Evolutionary conservation across 2,113 vertebrate species (phyloP), one percentile per base, ranked within the genome.

Genomic region (Dissostichus mawsoni): DNA sequence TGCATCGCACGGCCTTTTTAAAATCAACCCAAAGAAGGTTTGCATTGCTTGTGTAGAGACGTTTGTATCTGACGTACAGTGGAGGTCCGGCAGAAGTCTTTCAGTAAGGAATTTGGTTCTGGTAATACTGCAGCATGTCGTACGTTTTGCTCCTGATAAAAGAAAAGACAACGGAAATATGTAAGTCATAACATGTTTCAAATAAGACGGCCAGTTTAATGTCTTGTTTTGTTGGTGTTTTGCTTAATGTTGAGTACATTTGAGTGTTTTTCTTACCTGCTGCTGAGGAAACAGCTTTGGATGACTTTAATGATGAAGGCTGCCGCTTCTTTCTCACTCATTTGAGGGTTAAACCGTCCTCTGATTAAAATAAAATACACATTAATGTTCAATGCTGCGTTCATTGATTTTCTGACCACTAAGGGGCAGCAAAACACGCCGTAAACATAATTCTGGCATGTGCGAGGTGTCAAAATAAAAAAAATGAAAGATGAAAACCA

Each of bases 41-140:
- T 82, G 78, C 74, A 75, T 82, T 75, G 81, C 73, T 83, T 11
- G 47, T 13, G 73, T 52, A 2, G 72, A 47, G 72, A 23, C 6
- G 41, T 44, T 75, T 29, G 58, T 20, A 5, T 33, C 51, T 20
- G 67, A 67, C 47, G 57, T n/a, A 56, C 78, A 73, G 72, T 3
- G 25, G 16, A 36, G 25, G 36, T 65, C 62, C 8, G 23, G 59
- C n/a, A 8, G 69, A 10, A 7, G 18, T 1, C n/a, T 73, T 67
- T 97, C 92, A 99, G 94, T 99, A 99, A 0, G 98, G 98, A 69
- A 99, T 99, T 89, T 99, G 98, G 63, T 99, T 99, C 93, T 99
- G 98, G 94, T 99, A 99, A 93, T 97, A 99, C 94, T 99, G 98
- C 92, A 99, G 98, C 96, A 99, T 98, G 93, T 99, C 98, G 0